Evolutionary conservation across 2,888 invertebrate genomes (phyloP), one percentile per base, ranked within the genome.

Genomic region (Epinotia bilunana): DNA sequence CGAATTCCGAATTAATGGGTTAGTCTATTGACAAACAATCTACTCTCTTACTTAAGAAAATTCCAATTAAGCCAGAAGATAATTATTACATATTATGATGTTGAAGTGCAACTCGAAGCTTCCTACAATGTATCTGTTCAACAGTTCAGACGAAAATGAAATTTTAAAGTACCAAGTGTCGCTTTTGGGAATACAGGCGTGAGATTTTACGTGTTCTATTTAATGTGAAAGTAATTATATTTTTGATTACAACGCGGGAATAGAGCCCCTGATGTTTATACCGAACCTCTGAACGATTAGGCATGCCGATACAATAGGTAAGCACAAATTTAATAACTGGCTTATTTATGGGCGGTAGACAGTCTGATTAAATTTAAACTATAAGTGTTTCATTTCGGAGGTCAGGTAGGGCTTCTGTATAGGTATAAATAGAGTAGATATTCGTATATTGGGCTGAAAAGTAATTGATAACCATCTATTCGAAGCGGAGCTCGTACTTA

Each of bases 361-460:
- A 58, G 20, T 58, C 39, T 68, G 58, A 68, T 68, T 58, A 68
- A 68, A 58, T 67, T 68, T 43, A 43, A 68, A 68, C 39, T 57
- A 68, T 9, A 28, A 58, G 58, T 58, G 23, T 28, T 39, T 39
- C 7, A 39, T 39, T 39, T 39, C 12, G 13, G 46, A 13, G 46
- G n/a, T 16, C 53, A n/a, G 53, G 53, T 5, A 6, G 7, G 53
- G n/a, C 13, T n/a, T 53, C 53, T 53, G 6, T 13, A 46, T 3
- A 46, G 12, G 13, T 13, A 46, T 12, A 11, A 1, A 43, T 11
- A 43, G 9, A 43, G 11, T 12, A 12, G 12, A 3, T 46, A 46
- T 9, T 39, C 9, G 39, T 39, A 12, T 13, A 46, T 13, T 46
- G 46, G 13, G 46, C 13, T 13, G 13, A 46, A 43, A 9, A 43